phyloP scores from a whole-genome alignment of 2,888 invertebrate species.

The Phortica magna region DNA sequence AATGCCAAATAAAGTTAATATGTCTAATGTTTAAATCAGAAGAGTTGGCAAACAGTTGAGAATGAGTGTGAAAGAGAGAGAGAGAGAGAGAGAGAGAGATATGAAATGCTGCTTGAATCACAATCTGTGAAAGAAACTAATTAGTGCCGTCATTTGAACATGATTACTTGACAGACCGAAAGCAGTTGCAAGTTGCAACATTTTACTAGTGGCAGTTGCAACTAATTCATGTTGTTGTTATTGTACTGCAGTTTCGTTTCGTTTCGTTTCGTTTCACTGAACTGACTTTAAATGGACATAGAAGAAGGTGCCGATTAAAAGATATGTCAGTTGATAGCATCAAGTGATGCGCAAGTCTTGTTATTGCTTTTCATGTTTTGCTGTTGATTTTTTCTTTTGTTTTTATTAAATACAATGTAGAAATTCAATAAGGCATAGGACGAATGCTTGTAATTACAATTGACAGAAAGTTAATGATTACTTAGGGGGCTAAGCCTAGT shows the following conservation, averaged over 20 bases:
- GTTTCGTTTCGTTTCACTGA: neutral
- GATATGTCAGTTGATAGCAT: constrained; percentile 12
- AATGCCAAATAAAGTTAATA: constrained; percentile 9
- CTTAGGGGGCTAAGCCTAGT: no score
- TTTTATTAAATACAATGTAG: no score
- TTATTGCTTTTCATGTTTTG: no score
- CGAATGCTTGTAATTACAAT: no score
- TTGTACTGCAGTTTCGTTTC: no score
- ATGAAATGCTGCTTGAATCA: neutral
- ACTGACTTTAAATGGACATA: constrained; percentile 8
- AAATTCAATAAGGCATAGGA: no score
- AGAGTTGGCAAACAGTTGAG: neutral
- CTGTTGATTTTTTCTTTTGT: no score
- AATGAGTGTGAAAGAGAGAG: no score
- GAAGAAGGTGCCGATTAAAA: constrained; percentile 31
- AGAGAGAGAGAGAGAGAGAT: neutral
- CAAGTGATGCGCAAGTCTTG: neutral
- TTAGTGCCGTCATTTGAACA: constrained; percentile 35
- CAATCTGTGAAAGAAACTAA: constrained; percentile 31
- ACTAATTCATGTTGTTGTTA: neutral
- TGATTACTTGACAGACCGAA: constrained; percentile 31
- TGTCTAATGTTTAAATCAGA: neutral
- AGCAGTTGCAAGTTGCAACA: neutral
- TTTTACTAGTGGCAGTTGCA: neutral
- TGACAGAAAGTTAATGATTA: no score